Percentiles rank a stretch among this genome's conserved stretches.
Conservation (phyloP, 2,888 invertebrate genomes). For the Drosophila mulleri region DNA sequence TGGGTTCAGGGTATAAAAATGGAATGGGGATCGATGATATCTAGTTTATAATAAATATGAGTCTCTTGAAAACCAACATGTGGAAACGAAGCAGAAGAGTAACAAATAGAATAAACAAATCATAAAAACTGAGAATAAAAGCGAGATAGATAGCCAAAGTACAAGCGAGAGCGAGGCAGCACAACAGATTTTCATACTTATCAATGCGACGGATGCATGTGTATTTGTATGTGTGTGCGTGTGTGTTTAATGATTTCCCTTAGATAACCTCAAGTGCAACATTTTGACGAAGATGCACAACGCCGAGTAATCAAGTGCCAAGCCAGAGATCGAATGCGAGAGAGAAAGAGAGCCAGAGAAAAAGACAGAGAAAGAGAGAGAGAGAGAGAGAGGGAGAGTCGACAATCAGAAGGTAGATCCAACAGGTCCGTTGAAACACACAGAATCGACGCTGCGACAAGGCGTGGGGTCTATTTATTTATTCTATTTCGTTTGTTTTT, state of each 20-base stretch:
- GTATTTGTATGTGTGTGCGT: conserved; percentile 19
- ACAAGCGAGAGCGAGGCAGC: conserved; percentile 1
- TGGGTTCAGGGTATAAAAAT: no score
- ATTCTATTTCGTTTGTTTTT: not conserved
- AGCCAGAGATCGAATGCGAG: not conserved
- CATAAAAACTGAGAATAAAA: not conserved
- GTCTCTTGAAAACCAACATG: not conserved
- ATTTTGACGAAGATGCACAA: conserved; percentile 42
- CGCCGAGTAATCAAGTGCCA: conserved; percentile 41
- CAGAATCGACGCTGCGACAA: not conserved
- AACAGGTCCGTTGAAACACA: not conserved
- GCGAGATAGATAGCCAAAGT: not conserved
- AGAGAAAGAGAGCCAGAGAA: not conserved
- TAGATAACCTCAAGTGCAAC: conserved; percentile 75
- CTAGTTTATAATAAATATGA: not conserved
- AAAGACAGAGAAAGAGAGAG: not conserved
- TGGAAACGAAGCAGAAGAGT: not conserved
- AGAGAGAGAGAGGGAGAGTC: not conserved
- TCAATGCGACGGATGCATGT: conserved; percentile 17
- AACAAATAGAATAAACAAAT: not conserved
- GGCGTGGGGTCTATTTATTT: not conserved
- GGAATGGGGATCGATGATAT: not conserved
- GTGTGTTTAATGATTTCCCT: conserved; percentile 66
- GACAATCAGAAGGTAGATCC: conserved; percentile 6
- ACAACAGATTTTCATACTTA: conserved; percentile 41